Percentiles rank a stretch among this genome's conserved stretches.
These are phyloP conservation scores for Bradynema listronoti DNA, from an alignment of 1,140 invertebrate genomes.

Conservation along the genomic window DNA sequence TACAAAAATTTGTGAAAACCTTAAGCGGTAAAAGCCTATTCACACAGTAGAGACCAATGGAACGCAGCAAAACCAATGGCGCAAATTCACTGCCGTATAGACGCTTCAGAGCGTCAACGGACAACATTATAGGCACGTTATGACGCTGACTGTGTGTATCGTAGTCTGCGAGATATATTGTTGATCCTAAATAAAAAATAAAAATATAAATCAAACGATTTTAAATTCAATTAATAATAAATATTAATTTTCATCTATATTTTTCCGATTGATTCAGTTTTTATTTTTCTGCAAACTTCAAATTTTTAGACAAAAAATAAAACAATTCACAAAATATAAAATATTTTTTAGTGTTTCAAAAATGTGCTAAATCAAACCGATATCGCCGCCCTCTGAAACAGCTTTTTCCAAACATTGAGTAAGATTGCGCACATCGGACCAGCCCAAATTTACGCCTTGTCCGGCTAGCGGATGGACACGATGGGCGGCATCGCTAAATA, in stretches of 20 bases:
- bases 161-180: conserved; percentile 71
- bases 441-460: conserved; percentile 77
- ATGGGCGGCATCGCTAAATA: conserved; percentile 79
- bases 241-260: too few species aligned
- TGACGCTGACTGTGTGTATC: conserved; percentile 75
- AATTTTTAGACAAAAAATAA: too few species aligned
- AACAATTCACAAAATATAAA: too few species aligned
- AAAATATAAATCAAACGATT: too few species aligned
- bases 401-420: conserved; percentile 68
- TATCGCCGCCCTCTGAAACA: conserved; percentile 68
- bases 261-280: too few species aligned
- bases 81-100: conserved; percentile 72
- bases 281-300: too few species aligned
- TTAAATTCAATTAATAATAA: too few species aligned
- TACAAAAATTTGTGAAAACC: too few species aligned
- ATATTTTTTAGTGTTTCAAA: too few species aligned
- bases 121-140: conserved; percentile 78
- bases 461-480: conserved; percentile 90
- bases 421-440: conserved; percentile 77
- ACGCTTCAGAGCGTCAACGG: conserved; percentile 77
- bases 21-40: conserved; percentile 75
- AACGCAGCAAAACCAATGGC: conserved; percentile 73
- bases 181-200: conserved; percentile 56
- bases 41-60: conserved; percentile 76
- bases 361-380: conserved; percentile 64